Conservation (phyloP, 2,797 vertebrate species). For the Ctenosaura bakeri region DNA sequence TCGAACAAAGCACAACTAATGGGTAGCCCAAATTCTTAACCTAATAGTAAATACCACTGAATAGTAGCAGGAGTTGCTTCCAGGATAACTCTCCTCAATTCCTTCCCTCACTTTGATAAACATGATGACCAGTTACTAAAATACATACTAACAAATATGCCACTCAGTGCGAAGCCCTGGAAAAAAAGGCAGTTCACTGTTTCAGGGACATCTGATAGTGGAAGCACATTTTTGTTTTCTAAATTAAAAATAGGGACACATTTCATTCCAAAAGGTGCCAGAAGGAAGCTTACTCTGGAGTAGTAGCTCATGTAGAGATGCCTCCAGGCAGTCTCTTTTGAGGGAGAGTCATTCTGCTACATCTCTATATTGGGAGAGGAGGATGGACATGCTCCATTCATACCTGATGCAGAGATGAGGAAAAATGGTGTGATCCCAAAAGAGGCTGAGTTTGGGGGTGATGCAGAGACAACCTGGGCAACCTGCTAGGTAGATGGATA, state of each 20-base stretch:
- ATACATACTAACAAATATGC: not conserved
- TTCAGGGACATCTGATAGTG: not conserved
- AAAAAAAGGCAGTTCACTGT: not conserved
- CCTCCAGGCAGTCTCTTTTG: not conserved
- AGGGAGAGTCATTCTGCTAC: not conserved
- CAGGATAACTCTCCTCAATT: not conserved
- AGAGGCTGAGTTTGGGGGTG: not conserved
- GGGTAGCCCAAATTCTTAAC: not conserved
- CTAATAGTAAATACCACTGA: not conserved
- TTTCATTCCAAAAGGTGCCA: not conserved
- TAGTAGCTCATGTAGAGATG: constrained; percentile 10
- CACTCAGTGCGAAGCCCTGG: not conserved
- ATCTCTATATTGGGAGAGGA: not conserved
- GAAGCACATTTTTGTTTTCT: not conserved
- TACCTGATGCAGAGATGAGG: not conserved
- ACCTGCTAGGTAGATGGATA: not conserved
- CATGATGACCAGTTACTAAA: not conserved
- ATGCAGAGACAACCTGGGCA: not conserved
- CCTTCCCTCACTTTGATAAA: not conserved
- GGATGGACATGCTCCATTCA: not conserved
- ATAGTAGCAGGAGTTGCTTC: not conserved
- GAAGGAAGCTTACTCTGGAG: not conserved
- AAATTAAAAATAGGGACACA: not conserved
- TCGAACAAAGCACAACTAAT: not conserved
- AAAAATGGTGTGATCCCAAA: too few species aligned